Percentiles rank a stretch among this genome's conserved stretches.
Evolutionary conservation across 2,113 vertebrate species (phyloP).

Genomic region (Eidolon helvum): DNA sequence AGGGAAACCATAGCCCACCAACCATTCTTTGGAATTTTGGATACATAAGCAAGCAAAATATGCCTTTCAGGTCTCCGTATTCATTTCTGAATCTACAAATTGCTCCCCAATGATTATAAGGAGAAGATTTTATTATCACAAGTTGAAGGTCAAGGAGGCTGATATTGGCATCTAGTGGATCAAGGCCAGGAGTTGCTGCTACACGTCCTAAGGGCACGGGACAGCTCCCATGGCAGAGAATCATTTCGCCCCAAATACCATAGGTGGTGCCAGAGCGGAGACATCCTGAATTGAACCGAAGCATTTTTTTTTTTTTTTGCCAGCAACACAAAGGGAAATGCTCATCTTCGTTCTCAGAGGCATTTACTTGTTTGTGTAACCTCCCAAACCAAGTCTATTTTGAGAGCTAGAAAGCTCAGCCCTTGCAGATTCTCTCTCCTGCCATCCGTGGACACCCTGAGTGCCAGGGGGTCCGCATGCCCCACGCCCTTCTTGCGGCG

Average conservation of each 20-base stretch:
- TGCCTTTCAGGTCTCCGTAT: background rate
- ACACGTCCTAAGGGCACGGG: background rate
- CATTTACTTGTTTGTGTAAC: constrained; percentile 60
- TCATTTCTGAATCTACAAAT: constrained; percentile 41
- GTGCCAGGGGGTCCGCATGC: no score
- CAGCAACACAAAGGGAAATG: constrained; percentile 45
- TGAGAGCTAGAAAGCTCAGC: constrained; percentile 53
- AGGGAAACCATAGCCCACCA: background rate
- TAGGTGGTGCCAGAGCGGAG: background rate
- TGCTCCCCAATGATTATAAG: background rate
- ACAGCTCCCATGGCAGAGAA: background rate
- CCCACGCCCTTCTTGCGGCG: no score
- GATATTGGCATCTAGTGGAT: background rate
- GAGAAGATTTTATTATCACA: background rate
- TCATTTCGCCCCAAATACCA: background rate
- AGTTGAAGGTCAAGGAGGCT: background rate
- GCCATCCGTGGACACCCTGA: background rate
- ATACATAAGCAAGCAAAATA: constrained; percentile 24
- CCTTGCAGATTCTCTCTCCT: background rate
- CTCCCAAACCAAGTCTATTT: constrained; percentile 64
- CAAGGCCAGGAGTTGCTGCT: background rate
- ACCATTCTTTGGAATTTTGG: constrained; percentile 21
- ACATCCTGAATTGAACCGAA: background rate
- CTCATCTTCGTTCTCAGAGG: constrained; percentile 53
- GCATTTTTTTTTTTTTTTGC: background rate